phyloP scores from a whole-genome alignment of 2,888 invertebrate genomes.

The Gymnocheta viridis region DNA sequence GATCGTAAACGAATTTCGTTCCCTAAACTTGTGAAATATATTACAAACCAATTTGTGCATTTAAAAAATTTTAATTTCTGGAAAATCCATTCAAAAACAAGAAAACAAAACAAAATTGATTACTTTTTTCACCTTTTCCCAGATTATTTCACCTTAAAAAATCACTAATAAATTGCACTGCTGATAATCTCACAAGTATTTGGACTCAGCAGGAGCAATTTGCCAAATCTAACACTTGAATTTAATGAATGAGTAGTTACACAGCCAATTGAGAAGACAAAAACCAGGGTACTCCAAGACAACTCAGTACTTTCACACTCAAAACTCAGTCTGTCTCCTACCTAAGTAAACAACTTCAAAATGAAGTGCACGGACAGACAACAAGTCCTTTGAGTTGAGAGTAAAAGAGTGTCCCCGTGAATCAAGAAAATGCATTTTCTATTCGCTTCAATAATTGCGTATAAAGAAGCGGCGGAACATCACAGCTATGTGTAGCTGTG shows the following conservation, averaged over 20 bases:
- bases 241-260: conserved; percentile 68
- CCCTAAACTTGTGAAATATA: conserved; percentile 22
- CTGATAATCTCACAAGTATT: conserved; percentile 14
- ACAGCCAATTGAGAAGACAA: conserved; percentile 53
- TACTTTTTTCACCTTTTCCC: conserved; percentile 26
- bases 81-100: conserved; percentile 35
- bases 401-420: neutral
- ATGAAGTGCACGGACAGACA: conserved; percentile 62
- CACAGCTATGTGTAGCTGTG: neutral
- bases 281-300: conserved; percentile 44
- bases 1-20: neutral
- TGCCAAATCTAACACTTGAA: conserved; percentile 40
- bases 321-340: conserved; percentile 1
- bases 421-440: conserved; percentile 1
- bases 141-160: neutral
- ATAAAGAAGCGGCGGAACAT: conserved; percentile 40
- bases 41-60: conserved; percentile 13
- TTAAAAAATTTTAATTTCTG: conserved; percentile 32
- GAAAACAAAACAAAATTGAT: neutral
- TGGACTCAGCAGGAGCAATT: conserved; percentile 56
- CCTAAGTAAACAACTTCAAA: conserved; percentile 41
- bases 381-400: conserved; percentile 31
- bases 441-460: conserved; percentile 12
- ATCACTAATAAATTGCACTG: conserved; percentile 55
- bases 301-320: conserved; percentile 18